Evolutionary conservation across 1,140 invertebrate genomes (phyloP), one percentile per base, ranked within the genome.

Genomic region (Drosophila seguyi): DNA sequence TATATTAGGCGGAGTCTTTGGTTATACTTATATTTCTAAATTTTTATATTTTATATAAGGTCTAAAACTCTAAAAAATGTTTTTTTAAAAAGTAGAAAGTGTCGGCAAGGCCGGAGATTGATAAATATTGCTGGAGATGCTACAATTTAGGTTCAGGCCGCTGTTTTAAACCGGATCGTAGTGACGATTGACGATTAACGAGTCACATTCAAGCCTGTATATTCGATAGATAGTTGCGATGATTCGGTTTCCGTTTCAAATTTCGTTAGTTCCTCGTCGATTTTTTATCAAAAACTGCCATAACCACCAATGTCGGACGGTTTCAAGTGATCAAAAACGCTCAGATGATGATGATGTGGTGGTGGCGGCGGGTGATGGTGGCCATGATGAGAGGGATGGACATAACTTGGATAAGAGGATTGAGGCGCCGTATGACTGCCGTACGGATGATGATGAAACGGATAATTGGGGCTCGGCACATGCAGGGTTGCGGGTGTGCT

Each of bases 381-480:
- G 18, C 74, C 65, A 31, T 80, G 75, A 38, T 90, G 84, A 5
- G 69, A 53, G 14, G 65, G 38, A 52, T 79, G 75, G 10, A 67
- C 36, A 76, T 75, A 78, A 22, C 71, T 60, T 27, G 90, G 48
- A 59, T 91, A 91, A 29, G 75, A 80, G 8, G 47, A 60, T 44
- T 91, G 88, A 1, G 78, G 62, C 3, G 77, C 57, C 3, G 71
- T 57, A 34, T 75, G 88, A n/a, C 63, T 38, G 42, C 63, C 41
- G 39, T 78, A 88, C 16, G 53, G 79, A 25, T 73, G 68, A n/a
- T 77, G 82, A 8, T 58, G 50, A 76, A 84, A 83, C 4, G 82
- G 85, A 76, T 92, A 92, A 60, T 92, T 92, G 3, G 92, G 92
- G 45, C 88, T 92, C 3, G 92, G 92, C 38, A 92, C 77, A 42